Evolutionary conservation across 2,113 vertebrate genomes (phyloP).

Genomic region (Hypanus sabinus): DNA sequence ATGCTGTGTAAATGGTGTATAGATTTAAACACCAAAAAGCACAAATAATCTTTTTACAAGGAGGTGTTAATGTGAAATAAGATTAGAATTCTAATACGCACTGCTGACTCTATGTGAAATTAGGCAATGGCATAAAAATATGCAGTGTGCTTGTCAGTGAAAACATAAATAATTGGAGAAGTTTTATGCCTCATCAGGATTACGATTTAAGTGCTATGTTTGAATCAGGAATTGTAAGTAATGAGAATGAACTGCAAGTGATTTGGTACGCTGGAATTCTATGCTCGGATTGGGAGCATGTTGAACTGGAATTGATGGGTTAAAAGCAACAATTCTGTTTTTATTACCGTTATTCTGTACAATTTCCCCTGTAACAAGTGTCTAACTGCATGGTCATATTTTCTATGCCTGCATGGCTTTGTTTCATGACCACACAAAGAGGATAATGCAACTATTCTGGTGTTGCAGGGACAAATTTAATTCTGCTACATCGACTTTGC

Average conservation of each 20-base stretch:
- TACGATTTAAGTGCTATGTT: constrained; percentile 27
- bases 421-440: background rate
- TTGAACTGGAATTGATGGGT: constrained; percentile 26
- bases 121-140: background rate
- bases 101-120: constrained; percentile 31
- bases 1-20: constrained; percentile 25
- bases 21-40: constrained; percentile 30
- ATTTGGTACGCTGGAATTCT: constrained; percentile 1
- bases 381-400: background rate
- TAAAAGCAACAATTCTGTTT: constrained; percentile 34
- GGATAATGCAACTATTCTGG: background rate
- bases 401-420: background rate
- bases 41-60: constrained; percentile 35
- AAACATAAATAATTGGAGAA: constrained; percentile 35
- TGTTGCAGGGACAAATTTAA: background rate
- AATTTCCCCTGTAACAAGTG: constrained; percentile 35
- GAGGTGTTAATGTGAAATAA: constrained; percentile 35
- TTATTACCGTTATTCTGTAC: constrained; percentile 15
- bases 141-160: constrained; percentile 25
- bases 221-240: constrained; percentile 26
- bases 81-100: constrained; percentile 24
- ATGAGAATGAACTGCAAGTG: constrained; percentile 28
- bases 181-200: constrained; percentile 32
- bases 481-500: background rate
- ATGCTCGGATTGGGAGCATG: background rate